Conservation (phyloP, 2,113 vertebrate genomes). For the Australoheros scitulus region DNA sequence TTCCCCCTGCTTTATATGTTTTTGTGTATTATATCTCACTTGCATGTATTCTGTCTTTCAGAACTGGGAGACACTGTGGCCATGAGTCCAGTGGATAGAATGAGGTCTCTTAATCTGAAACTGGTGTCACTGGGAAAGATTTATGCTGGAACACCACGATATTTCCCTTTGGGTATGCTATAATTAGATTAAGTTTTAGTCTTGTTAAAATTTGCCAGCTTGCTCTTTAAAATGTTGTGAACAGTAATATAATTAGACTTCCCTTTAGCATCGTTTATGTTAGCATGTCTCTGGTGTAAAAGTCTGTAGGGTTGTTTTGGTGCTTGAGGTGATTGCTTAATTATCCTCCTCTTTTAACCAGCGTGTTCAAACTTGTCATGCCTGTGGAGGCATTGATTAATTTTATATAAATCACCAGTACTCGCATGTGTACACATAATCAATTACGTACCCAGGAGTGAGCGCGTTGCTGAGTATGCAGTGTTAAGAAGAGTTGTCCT, state of each 20-base stretch:
- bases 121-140: constrained; percentile 92
- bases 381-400: constrained; percentile 18
- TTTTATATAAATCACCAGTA: neutral
- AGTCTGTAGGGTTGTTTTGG: constrained; percentile 27
- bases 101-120: constrained; percentile 93
- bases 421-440: neutral
- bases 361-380: constrained; percentile 54
- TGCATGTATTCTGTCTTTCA: constrained; percentile 61
- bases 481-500: neutral
- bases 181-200: constrained; percentile 32
- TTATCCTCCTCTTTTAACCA: constrained; percentile 38
- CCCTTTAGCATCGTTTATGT: constrained; percentile 47
- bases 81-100: constrained; percentile 88
- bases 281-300: constrained; percentile 27
- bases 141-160: constrained; percentile 94
- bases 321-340: constrained; percentile 29
- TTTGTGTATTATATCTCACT: neutral
- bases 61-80: constrained; percentile 87
- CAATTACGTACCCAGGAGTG: neutral
- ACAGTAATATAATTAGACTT: constrained; percentile 46
- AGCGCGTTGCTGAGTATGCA: neutral
- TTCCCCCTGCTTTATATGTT: neutral
- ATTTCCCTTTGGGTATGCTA: constrained; percentile 92
- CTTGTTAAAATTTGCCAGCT: constrained; percentile 26
- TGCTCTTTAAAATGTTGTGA: constrained; percentile 28